phyloP scores from a whole-genome alignment of 2,113 vertebrate species.

The Elgaria multicarinata region DNA sequence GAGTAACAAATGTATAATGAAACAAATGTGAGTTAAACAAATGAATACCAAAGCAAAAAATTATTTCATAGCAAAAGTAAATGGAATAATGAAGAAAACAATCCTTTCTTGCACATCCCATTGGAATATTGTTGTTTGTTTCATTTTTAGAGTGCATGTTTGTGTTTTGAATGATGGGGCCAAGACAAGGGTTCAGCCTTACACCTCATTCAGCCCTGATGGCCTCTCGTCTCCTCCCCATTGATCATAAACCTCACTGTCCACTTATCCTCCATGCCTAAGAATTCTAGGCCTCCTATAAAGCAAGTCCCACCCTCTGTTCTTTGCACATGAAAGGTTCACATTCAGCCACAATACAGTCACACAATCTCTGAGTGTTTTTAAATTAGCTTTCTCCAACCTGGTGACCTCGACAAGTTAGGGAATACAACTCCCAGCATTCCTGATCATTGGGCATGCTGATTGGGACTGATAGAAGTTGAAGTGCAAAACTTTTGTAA shows the following conservation, averaged over 20 bases:
- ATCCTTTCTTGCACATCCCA: neutral
- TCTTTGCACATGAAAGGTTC: conserved; percentile 42
- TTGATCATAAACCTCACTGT: neutral
- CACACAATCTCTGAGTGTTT: conserved; percentile 38
- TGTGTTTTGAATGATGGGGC: too few species aligned
- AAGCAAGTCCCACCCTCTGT: conserved; percentile 9
- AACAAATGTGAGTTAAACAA: neutral
- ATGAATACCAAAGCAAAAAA: neutral
- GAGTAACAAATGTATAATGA: neutral
- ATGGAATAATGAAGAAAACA: neutral
- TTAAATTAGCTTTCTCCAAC: too few species aligned
- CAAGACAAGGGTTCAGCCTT: conserved; percentile 14
- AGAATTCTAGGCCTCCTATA: conserved; percentile 27
- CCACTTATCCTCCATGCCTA: neutral
- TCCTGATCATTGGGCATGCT: too few species aligned
- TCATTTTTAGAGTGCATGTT: neutral
- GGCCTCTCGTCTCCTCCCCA: neutral
- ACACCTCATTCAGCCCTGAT: neutral
- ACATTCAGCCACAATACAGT: conserved; percentile 43
- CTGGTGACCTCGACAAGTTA: too few species aligned
- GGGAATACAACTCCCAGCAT: too few species aligned
- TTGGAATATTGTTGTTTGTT: neutral
- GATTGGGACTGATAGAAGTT: too few species aligned
- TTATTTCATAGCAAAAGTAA: too few species aligned
- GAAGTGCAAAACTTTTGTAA: too few species aligned